Percentiles rank a stretch among this genome's conserved stretches.
Evolutionary conservation across 2,797 vertebrate genomes (phyloP).

Genomic region (Phoebastria nigripes): DNA sequence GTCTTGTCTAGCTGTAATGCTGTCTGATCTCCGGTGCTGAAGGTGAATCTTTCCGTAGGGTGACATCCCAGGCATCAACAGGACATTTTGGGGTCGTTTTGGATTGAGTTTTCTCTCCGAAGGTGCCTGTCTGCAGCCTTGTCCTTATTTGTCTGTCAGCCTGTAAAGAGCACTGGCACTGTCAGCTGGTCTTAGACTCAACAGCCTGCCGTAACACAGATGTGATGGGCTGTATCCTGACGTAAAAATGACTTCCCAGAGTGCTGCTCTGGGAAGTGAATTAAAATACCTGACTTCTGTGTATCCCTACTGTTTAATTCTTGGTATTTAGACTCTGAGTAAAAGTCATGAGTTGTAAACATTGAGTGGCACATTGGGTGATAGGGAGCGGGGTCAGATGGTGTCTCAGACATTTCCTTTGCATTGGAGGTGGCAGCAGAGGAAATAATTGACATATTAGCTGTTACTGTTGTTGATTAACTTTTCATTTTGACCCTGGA

Average conservation of each 20-base stretch:
- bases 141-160: background rate
- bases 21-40: background rate
- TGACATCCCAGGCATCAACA: background rate
- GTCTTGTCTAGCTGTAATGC: background rate
- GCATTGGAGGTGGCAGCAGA: background rate
- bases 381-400: accelerated
- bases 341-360: background rate
- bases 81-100: background rate
- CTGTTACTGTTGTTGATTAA: background rate
- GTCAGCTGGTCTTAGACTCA: background rate
- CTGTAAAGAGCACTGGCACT: background rate
- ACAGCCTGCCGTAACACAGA: accelerated
- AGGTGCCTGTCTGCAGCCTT: background rate
- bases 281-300: background rate
- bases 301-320: background rate
- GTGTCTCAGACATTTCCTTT: background rate
- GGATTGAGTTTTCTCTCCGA: background rate
- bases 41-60: background rate
- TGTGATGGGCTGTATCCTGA: background rate
- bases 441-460: background rate
- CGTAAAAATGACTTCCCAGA: background rate
- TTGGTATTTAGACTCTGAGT: background rate
- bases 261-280: background rate
- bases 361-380: background rate
- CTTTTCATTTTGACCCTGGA: background rate